These are phyloP conservation scores for Gordius sp. DNA, from an alignment of 2,888 invertebrate genomes.

Conservation along the genomic window DNA sequence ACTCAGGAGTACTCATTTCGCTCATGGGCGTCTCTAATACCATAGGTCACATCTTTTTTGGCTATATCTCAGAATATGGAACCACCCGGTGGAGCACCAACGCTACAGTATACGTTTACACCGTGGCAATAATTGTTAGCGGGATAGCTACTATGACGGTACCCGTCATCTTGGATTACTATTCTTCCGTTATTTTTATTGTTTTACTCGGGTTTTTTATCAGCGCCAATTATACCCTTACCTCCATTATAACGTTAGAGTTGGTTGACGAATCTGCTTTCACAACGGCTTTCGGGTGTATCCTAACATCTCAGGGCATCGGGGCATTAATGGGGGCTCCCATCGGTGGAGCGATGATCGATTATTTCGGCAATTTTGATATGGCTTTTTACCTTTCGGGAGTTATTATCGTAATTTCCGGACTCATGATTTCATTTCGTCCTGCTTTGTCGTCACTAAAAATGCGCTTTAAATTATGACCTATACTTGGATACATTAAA, in stretches of 20 bases:
- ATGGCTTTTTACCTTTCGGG: constrained; percentile 55
- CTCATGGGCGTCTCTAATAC: constrained; percentile 65
- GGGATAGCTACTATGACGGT: constrained; percentile 27
- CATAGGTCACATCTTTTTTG: constrained; percentile 57
- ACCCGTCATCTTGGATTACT: constrained; percentile 23
- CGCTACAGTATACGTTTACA: constrained; percentile 55
- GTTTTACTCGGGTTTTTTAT: constrained; percentile 66
- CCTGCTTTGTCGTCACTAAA: no score
- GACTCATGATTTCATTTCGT: no score
- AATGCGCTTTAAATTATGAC: no score
- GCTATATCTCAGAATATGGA: constrained; percentile 40
- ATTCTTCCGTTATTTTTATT: constrained; percentile 19
- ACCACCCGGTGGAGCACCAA: constrained; percentile 40
- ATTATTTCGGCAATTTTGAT: constrained; percentile 36
- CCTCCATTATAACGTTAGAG: constrained; percentile 63
- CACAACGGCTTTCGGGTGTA: constrained; percentile 62
- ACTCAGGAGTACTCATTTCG: constrained; percentile 40
- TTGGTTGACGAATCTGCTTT: constrained; percentile 63
- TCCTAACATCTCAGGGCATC: constrained; percentile 59
- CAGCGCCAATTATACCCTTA: constrained; percentile 66
- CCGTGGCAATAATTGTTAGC: constrained; percentile 39
- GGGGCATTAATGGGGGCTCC: constrained; percentile 70
- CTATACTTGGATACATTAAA: no score
- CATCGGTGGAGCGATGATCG: constrained; percentile 39
- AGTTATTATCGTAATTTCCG: constrained; percentile 48